phyloP scores from a whole-genome alignment of 2,888 invertebrate genomes.

The Sphaerophoria rueppellii region DNA sequence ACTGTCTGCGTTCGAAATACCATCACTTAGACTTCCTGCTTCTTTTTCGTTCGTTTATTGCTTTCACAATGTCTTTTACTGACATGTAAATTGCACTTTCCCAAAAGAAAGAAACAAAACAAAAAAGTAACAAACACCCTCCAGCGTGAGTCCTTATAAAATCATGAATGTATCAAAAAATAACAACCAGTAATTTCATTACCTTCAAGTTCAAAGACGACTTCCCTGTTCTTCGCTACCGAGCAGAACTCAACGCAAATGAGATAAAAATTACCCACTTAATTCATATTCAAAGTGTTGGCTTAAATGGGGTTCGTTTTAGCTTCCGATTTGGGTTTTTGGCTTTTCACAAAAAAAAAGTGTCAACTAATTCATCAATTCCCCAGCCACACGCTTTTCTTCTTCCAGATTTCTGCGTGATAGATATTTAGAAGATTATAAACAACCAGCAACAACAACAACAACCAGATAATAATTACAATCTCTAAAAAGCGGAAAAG shows the following conservation, averaged over 20 bases:
- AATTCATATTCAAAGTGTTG: constrained; percentile 70
- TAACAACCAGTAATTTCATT: constrained; percentile 57
- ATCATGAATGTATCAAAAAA: constrained; percentile 37
- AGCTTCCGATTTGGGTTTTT: background rate
- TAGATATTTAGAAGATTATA: background rate
- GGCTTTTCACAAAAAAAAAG: constrained; percentile 54
- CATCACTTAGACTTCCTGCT: constrained; percentile 27
- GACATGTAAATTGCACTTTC: constrained; percentile 67
- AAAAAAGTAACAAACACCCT: constrained; percentile 46
- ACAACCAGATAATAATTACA: constrained; percentile 47
- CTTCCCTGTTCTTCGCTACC: background rate
- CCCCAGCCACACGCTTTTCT: constrained; percentile 58
- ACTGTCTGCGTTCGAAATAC: background rate
- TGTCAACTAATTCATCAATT: constrained; percentile 73
- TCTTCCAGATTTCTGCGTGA: constrained; percentile 22
- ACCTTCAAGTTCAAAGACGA: background rate
- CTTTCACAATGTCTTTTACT: constrained; percentile 14
- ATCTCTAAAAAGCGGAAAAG: constrained; percentile 51
- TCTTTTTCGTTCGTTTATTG: constrained; percentile 45
- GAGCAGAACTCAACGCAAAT: constrained; percentile 17
- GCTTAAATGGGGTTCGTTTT: background rate
- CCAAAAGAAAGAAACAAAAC: background rate
- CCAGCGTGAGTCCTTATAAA: constrained; percentile 16
- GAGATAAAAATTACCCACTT: constrained; percentile 72
- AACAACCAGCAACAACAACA: constrained; percentile 18